Conservation (phyloP, 2,888 invertebrate species). For the Euplagia quadripunctaria region DNA sequence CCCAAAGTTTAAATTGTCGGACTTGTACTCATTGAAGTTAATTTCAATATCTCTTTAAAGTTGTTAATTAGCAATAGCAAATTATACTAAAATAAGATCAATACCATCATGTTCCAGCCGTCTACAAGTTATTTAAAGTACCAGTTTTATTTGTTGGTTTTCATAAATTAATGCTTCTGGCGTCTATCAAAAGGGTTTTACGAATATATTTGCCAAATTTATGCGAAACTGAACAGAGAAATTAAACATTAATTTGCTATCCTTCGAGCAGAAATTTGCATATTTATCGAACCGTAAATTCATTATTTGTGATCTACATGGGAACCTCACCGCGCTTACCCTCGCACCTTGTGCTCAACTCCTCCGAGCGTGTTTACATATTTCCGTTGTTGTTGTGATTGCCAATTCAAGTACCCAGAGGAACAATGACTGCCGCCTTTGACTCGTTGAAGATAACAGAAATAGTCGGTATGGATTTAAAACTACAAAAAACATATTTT, state of each 20-base stretch:
- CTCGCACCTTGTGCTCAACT: slow-evolving; percentile 25
- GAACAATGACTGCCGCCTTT: neutral
- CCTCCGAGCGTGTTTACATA: slow-evolving; percentile 35
- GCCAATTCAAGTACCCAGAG: neutral
- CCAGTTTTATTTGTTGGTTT: slow-evolving; percentile 64
- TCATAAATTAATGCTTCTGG: slow-evolving; percentile 63
- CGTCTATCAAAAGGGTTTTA: slow-evolving; percentile 68
- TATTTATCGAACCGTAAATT: slow-evolving; percentile 77
- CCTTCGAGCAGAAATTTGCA: slow-evolving; percentile 75
- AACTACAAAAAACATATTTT: no score
- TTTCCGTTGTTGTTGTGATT: slow-evolving; percentile 39
- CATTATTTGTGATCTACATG: slow-evolving; percentile 70
- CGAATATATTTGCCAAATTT: slow-evolving; percentile 77
- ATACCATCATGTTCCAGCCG: slow-evolving; percentile 13
- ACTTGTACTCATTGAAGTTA: slow-evolving; percentile 57
- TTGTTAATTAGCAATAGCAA: slow-evolving; percentile 58
- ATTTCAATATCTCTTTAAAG: slow-evolving; percentile 57
- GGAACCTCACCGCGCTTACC: slow-evolving; percentile 35
- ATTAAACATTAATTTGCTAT: slow-evolving; percentile 80
- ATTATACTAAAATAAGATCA: slow-evolving; percentile 49
- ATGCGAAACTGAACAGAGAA: slow-evolving; percentile 78
- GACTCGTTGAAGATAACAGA: neutral
- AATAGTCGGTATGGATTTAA: neutral
- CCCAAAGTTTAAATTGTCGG: slow-evolving; percentile 49
- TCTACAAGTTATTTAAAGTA: slow-evolving; percentile 54